phyloP scores from a whole-genome alignment of 2,888 invertebrate genomes.

The Eumerus sabulonum region DNA sequence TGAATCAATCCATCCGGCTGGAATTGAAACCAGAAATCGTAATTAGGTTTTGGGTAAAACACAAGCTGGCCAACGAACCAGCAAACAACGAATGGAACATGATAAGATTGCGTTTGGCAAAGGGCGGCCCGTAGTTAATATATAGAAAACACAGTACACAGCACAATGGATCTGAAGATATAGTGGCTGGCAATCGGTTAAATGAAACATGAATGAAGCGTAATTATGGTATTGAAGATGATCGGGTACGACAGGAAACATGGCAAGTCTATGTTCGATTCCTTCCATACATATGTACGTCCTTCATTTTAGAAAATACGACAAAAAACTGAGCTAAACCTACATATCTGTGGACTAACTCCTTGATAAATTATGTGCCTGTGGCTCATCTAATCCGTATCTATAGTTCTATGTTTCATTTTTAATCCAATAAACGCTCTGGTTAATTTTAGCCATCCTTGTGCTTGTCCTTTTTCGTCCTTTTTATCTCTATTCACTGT shows the following conservation, averaged over 20 bases:
- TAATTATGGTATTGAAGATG: conserved; percentile 21
- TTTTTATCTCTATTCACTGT: conserved; percentile 30
- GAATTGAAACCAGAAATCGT: conserved; percentile 17
- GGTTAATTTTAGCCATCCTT: conserved; percentile 63
- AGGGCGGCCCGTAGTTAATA: conserved; percentile 4
- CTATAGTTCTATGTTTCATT: neutral
- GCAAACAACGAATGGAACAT: neutral
- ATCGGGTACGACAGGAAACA: neutral
- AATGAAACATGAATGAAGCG: conserved; percentile 42
- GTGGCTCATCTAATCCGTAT: no score
- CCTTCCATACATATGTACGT: no score
- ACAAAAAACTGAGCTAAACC: no score
- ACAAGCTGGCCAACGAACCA: conserved; percentile 10
- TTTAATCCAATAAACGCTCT: conserved; percentile 47
- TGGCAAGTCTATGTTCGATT: no score
- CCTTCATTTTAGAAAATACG: no score
- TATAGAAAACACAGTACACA: neutral
- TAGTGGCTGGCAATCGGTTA: neutral
- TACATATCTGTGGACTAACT: no score
- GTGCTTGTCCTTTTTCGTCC: conserved; percentile 11
- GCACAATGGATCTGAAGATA: neutral
- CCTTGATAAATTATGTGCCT: no score
- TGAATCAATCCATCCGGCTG: conserved; percentile 31
- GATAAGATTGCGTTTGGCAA: neutral
- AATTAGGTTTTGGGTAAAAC: conserved; percentile 45